Conservation (phyloP, 2,797 vertebrate genomes). For the Smutsia temminckii region DNA sequence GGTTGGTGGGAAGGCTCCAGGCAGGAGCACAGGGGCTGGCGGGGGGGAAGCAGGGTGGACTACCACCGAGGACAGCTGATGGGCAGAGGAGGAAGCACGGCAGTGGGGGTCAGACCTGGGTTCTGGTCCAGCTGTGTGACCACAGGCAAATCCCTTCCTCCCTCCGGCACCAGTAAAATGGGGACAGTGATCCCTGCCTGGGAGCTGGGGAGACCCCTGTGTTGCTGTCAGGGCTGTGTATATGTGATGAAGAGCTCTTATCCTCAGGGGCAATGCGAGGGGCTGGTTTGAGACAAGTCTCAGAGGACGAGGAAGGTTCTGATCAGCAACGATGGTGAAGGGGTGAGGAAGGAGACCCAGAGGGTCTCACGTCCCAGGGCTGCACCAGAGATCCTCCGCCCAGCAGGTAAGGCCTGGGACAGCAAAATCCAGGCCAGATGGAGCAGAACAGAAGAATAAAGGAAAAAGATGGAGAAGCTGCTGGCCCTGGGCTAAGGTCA, state of each 20-base stretch:
- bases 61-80: accelerated
- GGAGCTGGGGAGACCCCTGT: neutral
- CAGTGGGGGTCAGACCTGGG: accelerated
- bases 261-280: accelerated
- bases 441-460: neutral
- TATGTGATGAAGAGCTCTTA: accelerated
- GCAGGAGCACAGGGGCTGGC: accelerated
- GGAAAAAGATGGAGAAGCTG: neutral
- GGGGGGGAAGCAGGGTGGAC: neutral
- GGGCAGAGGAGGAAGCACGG: accelerated
- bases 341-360: neutral
- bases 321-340: accelerated
- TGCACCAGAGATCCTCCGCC: neutral
- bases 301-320: neutral
- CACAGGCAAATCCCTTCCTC: neutral
- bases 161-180: neutral
- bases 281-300: neutral
- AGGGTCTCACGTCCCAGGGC: accelerated
- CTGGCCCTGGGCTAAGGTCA: neutral
- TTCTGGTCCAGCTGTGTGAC: neutral
- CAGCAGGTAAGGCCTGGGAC: accelerated
- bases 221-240: accelerated
- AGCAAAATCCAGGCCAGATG: accelerated
- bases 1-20: neutral
- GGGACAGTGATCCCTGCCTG: neutral